phyloP scores from a whole-genome alignment of 1,140 invertebrate genomes.

The Idris sp. region DNA sequence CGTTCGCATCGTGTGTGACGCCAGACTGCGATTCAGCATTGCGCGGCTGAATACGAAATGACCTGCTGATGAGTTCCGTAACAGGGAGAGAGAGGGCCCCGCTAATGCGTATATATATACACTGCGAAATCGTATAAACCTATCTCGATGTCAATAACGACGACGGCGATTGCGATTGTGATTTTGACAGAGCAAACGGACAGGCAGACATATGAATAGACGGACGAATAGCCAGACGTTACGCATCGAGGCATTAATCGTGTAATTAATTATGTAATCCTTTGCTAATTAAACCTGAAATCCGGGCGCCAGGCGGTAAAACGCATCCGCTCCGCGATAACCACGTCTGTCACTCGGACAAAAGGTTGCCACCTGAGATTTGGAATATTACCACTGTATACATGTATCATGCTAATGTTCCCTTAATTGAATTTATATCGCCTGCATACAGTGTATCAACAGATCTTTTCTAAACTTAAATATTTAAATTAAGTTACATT shows the following conservation, averaged over 20 bases:
- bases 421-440: constrained; percentile 38
- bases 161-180: constrained; percentile 61
- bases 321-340: constrained; percentile 59
- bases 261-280: constrained; percentile 66
- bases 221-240: constrained; percentile 58
- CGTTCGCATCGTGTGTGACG: constrained; percentile 37
- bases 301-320: constrained; percentile 56
- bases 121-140: constrained; percentile 57
- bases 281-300: constrained; percentile 62
- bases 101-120: constrained; percentile 62
- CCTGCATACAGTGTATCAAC: no score
- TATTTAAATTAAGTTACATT: no score
- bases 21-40: constrained; percentile 59
- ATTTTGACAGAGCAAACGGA: constrained; percentile 62
- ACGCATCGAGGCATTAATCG: constrained; percentile 63
- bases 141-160: constrained; percentile 64
- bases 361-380: constrained; percentile 63
- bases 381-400: constrained; percentile 40
- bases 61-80: constrained; percentile 65
- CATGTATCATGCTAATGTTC: constrained; percentile 45
- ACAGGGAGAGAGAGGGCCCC: constrained; percentile 47
- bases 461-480: no score
- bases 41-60: constrained; percentile 63
- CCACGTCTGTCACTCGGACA: constrained; percentile 55
- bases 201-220: constrained; percentile 60